phyloP scores from a whole-genome alignment of 2,888 invertebrate genomes.

The Tachystola acroxantha region DNA sequence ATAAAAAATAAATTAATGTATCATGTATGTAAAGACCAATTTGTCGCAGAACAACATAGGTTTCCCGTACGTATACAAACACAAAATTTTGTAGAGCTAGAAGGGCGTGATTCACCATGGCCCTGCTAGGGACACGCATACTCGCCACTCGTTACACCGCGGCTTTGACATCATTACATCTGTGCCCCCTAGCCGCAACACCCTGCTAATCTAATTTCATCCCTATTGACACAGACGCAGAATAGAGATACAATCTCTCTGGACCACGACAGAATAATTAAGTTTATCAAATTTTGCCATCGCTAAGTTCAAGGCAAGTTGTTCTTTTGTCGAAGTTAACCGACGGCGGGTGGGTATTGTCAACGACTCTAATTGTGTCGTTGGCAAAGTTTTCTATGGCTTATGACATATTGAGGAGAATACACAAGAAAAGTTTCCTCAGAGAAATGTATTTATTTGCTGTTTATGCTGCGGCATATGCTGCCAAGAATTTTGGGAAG shows the following conservation, averaged over 20 bases:
- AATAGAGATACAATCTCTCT: constrained; percentile 12
- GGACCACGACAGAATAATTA: constrained; percentile 11
- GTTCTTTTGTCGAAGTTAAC: constrained; percentile 18
- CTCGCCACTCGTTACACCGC: constrained; percentile 31
- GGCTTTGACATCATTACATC: constrained; percentile 63
- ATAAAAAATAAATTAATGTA: too few species aligned
- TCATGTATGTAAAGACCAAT: too few species aligned
- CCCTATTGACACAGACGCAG: constrained; percentile 25
- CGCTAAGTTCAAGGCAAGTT: constrained; percentile 11
- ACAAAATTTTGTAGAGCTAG: too few species aligned
- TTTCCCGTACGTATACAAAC: too few species aligned
- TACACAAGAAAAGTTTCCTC: constrained; percentile 5
- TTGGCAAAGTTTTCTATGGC: constrained; percentile 15
- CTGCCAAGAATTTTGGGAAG: constrained; percentile 5
- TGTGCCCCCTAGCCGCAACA: constrained; percentile 43
- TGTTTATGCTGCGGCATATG: not conserved
- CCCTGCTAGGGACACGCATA: too few species aligned
- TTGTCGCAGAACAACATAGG: too few species aligned
- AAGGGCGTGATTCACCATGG: too few species aligned
- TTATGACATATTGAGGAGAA: constrained; percentile 11
- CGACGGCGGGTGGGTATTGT: constrained; percentile 9
- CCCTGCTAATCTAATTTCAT: constrained; percentile 28
- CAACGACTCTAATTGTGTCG: constrained; percentile 14
- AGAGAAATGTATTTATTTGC: constrained; percentile 3
- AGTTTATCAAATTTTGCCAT: constrained; percentile 21